Evolutionary conservation across 1,140 invertebrate genomes (phyloP).

Genomic region (Campoletis sonorensis): DNA sequence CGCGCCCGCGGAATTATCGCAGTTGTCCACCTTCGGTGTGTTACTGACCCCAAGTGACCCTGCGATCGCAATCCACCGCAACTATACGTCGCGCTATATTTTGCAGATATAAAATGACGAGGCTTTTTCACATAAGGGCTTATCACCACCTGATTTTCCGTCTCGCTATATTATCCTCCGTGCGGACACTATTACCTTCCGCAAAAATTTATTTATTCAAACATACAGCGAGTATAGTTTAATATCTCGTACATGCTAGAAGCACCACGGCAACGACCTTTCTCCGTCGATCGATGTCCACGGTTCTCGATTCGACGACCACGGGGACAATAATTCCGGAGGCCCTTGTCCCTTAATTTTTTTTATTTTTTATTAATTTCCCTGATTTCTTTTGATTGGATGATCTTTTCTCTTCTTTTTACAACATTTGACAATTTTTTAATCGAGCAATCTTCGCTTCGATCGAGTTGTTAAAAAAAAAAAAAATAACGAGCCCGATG

Average conservation of each 20-base stretch:
- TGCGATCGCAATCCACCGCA: slow-evolving; percentile 53
- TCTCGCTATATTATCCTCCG: not conserved
- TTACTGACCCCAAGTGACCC: slow-evolving; percentile 76
- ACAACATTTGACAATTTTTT: too few species aligned
- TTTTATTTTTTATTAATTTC: not conserved
- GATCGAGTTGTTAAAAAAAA: not conserved
- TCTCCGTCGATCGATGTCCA: not conserved
- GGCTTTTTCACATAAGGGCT: not conserved
- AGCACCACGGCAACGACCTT: not conserved
- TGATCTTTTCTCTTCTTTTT: not conserved
- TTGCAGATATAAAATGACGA: not conserved
- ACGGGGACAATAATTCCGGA: not conserved
- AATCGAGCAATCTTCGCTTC: too few species aligned
- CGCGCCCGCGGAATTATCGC: not conserved
- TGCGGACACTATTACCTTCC: slow-evolving; percentile 65
- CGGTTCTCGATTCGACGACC: not conserved
- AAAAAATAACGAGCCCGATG: slow-evolving; percentile 14
- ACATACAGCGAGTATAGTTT: not conserved
- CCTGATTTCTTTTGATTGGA: not conserved
- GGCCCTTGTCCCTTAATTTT: not conserved
- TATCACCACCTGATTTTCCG: not conserved
- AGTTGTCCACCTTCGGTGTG: slow-evolving; percentile 67
- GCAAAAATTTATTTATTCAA: slow-evolving; percentile 60
- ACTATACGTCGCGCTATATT: not conserved
- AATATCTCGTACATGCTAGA: not conserved